phyloP scores from a whole-genome alignment of 2,888 invertebrate species.

The Tenthredo amoena region DNA sequence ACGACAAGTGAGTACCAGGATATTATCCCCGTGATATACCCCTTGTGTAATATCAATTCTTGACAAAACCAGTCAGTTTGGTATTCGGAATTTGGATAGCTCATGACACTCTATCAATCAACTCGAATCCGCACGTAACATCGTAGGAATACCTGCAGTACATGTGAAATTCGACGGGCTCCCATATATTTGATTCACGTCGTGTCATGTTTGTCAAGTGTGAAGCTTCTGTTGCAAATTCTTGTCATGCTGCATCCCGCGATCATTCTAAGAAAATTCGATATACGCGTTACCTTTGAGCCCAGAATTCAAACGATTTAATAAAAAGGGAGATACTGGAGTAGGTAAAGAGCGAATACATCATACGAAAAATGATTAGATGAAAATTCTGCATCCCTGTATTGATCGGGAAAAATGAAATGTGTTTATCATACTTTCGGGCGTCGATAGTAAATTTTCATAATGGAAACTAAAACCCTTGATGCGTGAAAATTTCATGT shows the following conservation, averaged over 20 bases:
- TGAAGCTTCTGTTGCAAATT: not conserved
- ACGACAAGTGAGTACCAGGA: conserved; percentile 83
- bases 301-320: not conserved
- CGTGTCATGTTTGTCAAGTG: not conserved
- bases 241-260: not conserved
- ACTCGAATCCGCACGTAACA: not conserved
- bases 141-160: not conserved
- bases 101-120: not conserved
- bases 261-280: not conserved
- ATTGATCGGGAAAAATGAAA: not conserved
- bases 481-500: not conserved
- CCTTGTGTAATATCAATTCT: not conserved
- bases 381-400: not conserved
- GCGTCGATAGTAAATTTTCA: not conserved
- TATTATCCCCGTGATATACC: not conserved
- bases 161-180: not conserved
- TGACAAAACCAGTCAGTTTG: not conserved
- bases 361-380: not conserved
- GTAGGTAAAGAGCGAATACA: too few species aligned
- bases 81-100: not conserved
- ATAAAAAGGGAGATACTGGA: not conserved
- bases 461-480: not conserved
- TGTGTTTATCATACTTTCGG: not conserved
- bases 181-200: not conserved
- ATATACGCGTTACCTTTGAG: not conserved